Evolutionary conservation across 2,113 vertebrate genomes (phyloP), one percentile per base, ranked within the genome.

Genomic region (Amia ocellicauda): DNA sequence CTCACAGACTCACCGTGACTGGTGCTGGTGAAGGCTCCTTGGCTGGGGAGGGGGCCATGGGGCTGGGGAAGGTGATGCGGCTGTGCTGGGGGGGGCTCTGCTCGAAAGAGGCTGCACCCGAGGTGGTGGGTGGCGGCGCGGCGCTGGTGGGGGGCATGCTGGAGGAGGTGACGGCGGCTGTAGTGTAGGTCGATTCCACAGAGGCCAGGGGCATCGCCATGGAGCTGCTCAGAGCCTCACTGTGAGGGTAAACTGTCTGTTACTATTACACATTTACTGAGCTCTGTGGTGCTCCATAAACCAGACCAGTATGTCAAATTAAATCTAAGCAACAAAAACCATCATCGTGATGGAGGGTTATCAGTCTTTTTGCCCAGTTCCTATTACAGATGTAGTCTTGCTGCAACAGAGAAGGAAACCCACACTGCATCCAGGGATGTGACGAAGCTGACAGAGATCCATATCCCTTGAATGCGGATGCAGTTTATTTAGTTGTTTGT

Each of bases 181-280:
- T 80, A 11, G 84, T 79, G 73, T 87, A 90, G 60, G 55, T 82
- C 49, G 79, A 69, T 49, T 89, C 85, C 2, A 85, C 69, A 23
- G 79, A 71, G 2, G 78, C 65, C 20, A 80, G 50, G 17, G 79
- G 71, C 55, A 84, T 28, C 24, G 74, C 71, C 42, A 83, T 61
- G 57, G 85, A 58, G 70, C 74, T 77, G 73, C 71, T 77, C 64
- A 83, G 72, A 63, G 85, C 78, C 50, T 90, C 87, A 57, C 86
- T 90, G 75, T 56, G 74, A 28, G 69, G 7, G 26, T 1, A 57
- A 31, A 11, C 62, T 36, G 5, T 36, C 31, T 2, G 31, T 1
- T 2, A 36, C 31, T 36, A 11, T 11, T n/a, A n/a, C n/a, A n/a
- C n/a, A n/a, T n/a, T n/a, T n/a, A n/a, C n/a, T n/a, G n/a, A n/a